Evolutionary conservation across 2,797 vertebrate species (phyloP), one percentile per base, ranked within the genome.

Genomic region (Sebastes vulpes): DNA sequence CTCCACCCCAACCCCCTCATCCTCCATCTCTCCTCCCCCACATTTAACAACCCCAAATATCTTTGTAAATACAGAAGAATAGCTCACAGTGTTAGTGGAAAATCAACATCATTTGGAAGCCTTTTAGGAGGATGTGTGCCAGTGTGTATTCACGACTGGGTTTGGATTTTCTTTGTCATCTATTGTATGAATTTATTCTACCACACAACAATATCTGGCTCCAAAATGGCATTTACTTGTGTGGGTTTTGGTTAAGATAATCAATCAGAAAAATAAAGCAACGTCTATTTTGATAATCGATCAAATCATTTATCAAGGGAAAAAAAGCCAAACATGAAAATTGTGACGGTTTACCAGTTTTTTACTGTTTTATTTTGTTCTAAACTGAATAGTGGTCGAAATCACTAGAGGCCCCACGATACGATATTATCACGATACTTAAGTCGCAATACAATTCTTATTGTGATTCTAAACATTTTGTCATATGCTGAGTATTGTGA

Each of bases 71-170:
- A 69, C 52, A 76, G 35, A 86, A 82, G 69, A 72, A 82, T 65
- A 73, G 70, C 69, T 79, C 84, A 90, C 65, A 65, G 35, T 48
- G 32, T 57, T 72, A 48, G 77, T 31, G 18, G 56, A 79, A 83
- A 91, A 83, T 79, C 73, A 65, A 70, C 61, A 87, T 84, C 48
- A 85, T 90, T 88, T 85, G 77, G 64, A 79, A 60, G 61, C 29
- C 42, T 78, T 83, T 76, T 54, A 74, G 65, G 57, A 60, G 53
- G 9, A 31, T 68, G 31, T 78, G 59, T 54, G 35, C 53, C 31
- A 5, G 21, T 50, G 54, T 29, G 35, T 53, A 23, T 72, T 57
- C 48, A 28, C 20, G 16, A 21, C 54, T 48, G 38, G 32, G 9
- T 65, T 16, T 42, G 18, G 5, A 11, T 35, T 46, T 35, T 65